Base-by-base conservation (phyloP, 2,888 invertebrate genomes). In the Leucoma salicis region DNA sequence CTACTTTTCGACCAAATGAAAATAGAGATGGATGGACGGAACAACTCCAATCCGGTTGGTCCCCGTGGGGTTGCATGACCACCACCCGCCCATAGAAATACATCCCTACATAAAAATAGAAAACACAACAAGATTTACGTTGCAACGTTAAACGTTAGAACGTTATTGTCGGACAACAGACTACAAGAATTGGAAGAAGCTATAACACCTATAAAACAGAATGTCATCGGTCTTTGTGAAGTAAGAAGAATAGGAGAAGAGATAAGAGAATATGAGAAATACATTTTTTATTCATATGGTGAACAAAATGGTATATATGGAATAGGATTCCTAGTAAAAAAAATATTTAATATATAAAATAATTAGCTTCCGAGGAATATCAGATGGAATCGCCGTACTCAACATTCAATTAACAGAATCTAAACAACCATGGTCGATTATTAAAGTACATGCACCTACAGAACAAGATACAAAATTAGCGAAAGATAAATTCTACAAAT, bases 191-290 rank as follows among this genome's bases (percentile, higher is more conserved):
- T 59, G 11, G 33, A 50, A 48, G 24, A 48, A 14, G 51, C 56
- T 5, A 31, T 54, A 39, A 28, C 14, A 37, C n/a, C 11, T 14
- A 50, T 56, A 39, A 57, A 55, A 44, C 58, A 49, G 53, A 52
- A 59, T 15, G 34, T 59, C 6, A 49, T 57, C 6, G 57, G 57
- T 0, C 42, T 62, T 10, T 43, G 53, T 25, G 55, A 58, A 46
- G 42, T 57, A 5, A 52, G 55, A 49, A 49, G 51, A 45, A 2
- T n/a, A 31, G 57, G 53, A 11, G 31, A 31, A 31, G 31, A 31
- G 10, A 50, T 54, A 37, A 31, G 35, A 42, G 50, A 52, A 31
- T 42, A 48, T 14, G 25, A 16, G 2, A 35, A 54, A 7, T 49
- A 36, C 18, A 49, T 53, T 16, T 46, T 53, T 12, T 44, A 46